These are phyloP conservation scores for Microhierax caerulescens DNA, from an alignment of 2,797 vertebrate species.

Conservation along the genomic window DNA sequence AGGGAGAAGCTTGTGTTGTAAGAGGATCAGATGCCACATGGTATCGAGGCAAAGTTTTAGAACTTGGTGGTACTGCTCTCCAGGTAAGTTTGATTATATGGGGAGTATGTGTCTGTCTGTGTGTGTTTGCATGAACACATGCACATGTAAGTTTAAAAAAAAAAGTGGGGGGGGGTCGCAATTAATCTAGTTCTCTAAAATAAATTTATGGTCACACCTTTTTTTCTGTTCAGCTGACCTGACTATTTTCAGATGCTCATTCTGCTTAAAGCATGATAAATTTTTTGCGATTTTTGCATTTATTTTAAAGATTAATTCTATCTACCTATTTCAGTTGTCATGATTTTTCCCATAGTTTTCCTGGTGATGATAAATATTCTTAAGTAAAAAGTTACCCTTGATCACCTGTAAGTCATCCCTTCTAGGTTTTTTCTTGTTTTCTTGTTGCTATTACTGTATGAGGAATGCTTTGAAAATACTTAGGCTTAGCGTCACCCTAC, in stretches of 20 bases:
- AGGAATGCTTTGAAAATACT: neutral
- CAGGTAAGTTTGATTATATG: conserved; percentile 73
- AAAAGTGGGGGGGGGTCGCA: too few relatives aligned
- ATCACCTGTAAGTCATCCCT: neutral
- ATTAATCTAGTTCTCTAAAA: neutral
- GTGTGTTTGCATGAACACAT: neutral
- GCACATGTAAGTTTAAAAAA: neutral
- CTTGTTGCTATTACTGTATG: fast-evolving
- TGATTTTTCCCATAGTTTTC: neutral
- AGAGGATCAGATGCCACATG: conserved; percentile 88
- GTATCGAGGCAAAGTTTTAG: conserved; percentile 87
- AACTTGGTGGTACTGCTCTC: conserved; percentile 78
- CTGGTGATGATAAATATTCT: neutral
- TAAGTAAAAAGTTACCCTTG: neutral
- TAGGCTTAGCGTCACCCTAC: neutral
- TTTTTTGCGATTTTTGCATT: neutral
- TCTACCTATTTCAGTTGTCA: neutral
- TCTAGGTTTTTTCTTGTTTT: neutral
- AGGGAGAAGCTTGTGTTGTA: conserved; percentile 85
- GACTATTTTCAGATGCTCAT: neutral
- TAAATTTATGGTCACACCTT: neutral
- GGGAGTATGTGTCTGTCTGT: too few relatives aligned
- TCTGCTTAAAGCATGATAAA: neutral
- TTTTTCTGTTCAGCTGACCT: neutral
- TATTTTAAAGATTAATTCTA: neutral